Base-by-base conservation (phyloP, 2,113 vertebrate genomes). In the Nicator chloris region DNA sequence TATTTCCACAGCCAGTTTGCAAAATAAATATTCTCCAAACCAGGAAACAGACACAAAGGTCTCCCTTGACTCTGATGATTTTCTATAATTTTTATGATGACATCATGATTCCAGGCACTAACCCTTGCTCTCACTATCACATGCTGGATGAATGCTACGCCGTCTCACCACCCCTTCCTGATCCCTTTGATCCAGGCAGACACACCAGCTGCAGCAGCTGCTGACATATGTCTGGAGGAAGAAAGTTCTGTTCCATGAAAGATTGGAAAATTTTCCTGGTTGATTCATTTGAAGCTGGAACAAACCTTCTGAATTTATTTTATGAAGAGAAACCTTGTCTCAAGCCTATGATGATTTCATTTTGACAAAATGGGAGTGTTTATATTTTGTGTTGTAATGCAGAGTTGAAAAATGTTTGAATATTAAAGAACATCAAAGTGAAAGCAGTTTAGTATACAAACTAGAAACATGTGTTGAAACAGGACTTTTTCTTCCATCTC, bases 121-220 rank as follows among this genome's bases (percentile, higher is more conserved):
- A 39, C 45, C 68, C 44, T 33, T 85, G 33, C 3, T 0, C 59
- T 87, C 2, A 0, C 54, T 94, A 45, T 91, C 82, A 51, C 27
- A 70, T 15, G 50, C 59, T 88, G 75, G 35, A 73, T 92, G 66
- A 87, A 82, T 65, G 30, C 37, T 53, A 19, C 0, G 1, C 75
- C 0, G 0, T 42, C 75, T 92, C 54, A 77, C 84, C 23, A 0
- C 8, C 42, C 45, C 30, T 85, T 80, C 80, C 49, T 4, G 1
- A 85, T 72, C 42, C 66, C 63, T 91, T 92, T 88, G 66, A 89
- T 79, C 78, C 54, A 26, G 66, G 71, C 87, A 95, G 91, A 80
- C 84, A 56, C 47, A 78, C 10, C 72, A 95, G 66, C 91, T 94
- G 93, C 90, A 79, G 81, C 51, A 70, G 83, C 56, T 92, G 65